Base-by-base conservation (phyloP, 2,888 invertebrate species). In the Heliothis peltigera region DNA sequence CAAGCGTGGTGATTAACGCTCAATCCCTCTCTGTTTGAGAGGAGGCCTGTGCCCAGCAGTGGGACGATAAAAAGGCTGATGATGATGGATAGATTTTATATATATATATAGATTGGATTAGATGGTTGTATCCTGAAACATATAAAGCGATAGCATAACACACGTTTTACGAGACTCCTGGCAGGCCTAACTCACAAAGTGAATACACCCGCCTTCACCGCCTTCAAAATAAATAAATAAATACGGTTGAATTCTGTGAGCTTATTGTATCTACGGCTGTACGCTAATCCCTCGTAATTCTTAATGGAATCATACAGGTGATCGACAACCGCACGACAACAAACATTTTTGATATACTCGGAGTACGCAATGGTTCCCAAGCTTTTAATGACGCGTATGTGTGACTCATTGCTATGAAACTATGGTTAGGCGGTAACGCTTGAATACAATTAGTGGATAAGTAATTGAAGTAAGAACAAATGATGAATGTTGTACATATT, bases 261-360 rank as follows among this genome's bases (percentile, higher is more conserved):
- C 63, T 66, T 75, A 85, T 83, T 85, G 81, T 84, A 71, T 62
- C 56, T 67, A 62, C 28, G 55, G 79, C 81, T 86, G 83, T 76
- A 65, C 54, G 57, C 66, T 90, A 90, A 92, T 92, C 89, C 84
- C 57, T 76, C 80, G 83, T 93, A 93, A 94, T 92, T 89, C 92
- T 83, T 92, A 92, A 94, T 93, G 86, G 91, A 91, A 92, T 92
- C 90, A 92, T 84, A 87, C 91, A 93, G 92, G 92, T 92, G 90
- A 92, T 87, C 87, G 89, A 47, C 66, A 86, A 83, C 85, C 92
- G 90, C 92, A 87, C 87, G 89, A 47, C 66, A 86, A 83, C 85
- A 91, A 91, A 92, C 87, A 87, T 88, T 88, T 89, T 87, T 87
- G 82, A 86, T 89, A 86, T 84, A 79, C 82, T 69, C 62, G 47